These are phyloP conservation scores for Mycetomoellerius zeteki DNA, from an alignment of 1,140 invertebrate species.

Conservation along the genomic window DNA sequence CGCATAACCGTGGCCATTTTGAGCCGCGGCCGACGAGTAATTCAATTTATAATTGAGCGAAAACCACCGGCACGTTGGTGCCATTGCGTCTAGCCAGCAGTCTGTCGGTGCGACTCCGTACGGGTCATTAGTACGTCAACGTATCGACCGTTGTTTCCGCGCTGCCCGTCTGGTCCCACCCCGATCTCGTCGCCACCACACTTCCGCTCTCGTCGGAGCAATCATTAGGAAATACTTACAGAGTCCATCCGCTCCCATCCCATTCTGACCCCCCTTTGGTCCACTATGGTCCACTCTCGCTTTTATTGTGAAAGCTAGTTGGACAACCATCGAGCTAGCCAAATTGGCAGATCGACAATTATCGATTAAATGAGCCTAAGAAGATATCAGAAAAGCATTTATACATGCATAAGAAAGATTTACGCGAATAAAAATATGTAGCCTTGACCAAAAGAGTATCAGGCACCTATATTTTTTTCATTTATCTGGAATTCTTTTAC, in stretches of 20 bases:
- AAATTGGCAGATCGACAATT: background rate
- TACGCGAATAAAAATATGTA: background rate
- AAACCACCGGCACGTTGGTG: slow-evolving; percentile 78
- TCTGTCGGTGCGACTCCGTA: slow-evolving; percentile 82
- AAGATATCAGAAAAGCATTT: background rate
- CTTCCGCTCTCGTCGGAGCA: slow-evolving; percentile 57
- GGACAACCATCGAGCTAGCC: background rate
- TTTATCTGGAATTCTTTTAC: no score
- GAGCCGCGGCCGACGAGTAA: slow-evolving; percentile 69
- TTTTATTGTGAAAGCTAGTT: slow-evolving; percentile 17
- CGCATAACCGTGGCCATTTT: slow-evolving; percentile 77
- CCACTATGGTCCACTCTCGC: slow-evolving; percentile 49
- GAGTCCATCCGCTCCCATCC: slow-evolving; percentile 81
- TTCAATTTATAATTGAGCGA: slow-evolving; percentile 81
- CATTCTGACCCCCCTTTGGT: slow-evolving; percentile 68
- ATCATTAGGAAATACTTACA: slow-evolving; percentile 81
- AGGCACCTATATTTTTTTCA: no score
- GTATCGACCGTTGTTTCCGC: slow-evolving; percentile 82
- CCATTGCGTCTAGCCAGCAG: slow-evolving; percentile 81
- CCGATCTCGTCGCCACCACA: slow-evolving; percentile 25
- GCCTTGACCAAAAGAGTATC: no score
- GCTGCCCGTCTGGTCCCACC: slow-evolving; percentile 21
- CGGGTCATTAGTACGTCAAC: slow-evolving; percentile 83
- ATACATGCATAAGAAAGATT: background rate
- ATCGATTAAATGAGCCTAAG: background rate